Base-by-base conservation (phyloP, 1,140 invertebrate species). In the Eulimnadia texana region DNA sequence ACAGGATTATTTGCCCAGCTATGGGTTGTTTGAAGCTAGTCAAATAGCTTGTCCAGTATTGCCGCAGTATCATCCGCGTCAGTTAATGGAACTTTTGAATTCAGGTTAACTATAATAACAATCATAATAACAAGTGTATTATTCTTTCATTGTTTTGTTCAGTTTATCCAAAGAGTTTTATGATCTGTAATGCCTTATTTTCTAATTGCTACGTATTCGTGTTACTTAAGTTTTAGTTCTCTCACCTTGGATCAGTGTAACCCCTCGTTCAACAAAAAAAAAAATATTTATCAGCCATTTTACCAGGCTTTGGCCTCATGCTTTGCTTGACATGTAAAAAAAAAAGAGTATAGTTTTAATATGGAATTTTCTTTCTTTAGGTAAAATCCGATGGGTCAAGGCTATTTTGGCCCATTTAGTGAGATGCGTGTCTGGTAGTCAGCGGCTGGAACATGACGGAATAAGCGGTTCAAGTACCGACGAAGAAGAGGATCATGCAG, bases 61-160 rank as follows among this genome's bases (percentile, higher is more conserved):
- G 63, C 96, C 97, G 0, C 97, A 99, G 69, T 99, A 99, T 74
- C 97, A 99, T 79, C 96, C 96, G 0, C 96, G 97, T 70, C 94
- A 98, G 69, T 74, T 99, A 2, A 97, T 98, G 86, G 96, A 99
- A 72, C 74, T 99, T n/a, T 76, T 99, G 0, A 98, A 98, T 74
- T 97, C 93, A 61, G 97, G 97, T 0, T 3, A 54, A 2, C 28
- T 13, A 20, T 52, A 11, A 52, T n/a, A 52, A 2, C 51, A 3
- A 52, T 24, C 13, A 24, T 1, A 52, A 52, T 13, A 19, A 24
- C 19, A 52, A 22, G 22, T 52, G 3, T 11, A 19, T 52, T 23
- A 13, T 19, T 24, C 22, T 52, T 52, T 52, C 51, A 13, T 52
- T 52, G 22, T 24, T 9, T 52, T 6, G 19, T 52, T 22, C 19